Evolutionary conservation across 2,113 vertebrate species (phyloP), one percentile per base, ranked within the genome.

Genomic region (Hydropotes inermis): DNA sequence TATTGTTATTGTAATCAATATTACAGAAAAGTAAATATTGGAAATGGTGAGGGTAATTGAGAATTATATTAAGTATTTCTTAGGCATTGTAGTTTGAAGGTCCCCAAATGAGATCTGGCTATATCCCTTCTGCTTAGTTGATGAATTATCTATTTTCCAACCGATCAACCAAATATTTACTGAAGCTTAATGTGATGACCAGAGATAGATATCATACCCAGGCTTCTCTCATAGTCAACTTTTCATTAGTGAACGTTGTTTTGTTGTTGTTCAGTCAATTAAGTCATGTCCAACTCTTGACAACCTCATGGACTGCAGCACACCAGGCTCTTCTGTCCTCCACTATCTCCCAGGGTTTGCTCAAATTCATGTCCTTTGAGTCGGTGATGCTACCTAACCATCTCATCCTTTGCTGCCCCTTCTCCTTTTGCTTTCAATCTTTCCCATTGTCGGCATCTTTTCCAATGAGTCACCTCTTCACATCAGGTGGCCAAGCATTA

Each of bases 1-100:
- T 89, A 19, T 47, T 87, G 13, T 45, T 91, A 7, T 13, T 84
- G 12, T 79, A 50, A 50, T 15, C 85, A 61, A 0, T 70, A 61
- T 96, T 97, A 74, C 36, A 57, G 50, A 27, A 94, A 58, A 88
- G 87, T 81, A 86, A 86, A 60, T 96, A 30, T 43, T 79, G 2
- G 58, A 93, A 95, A 89, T 92, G 36, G 61, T 76, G 43, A 87
- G 90, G 74, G n/a, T 90, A 13, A 47, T 45, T 36, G 17, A 85
- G 87, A 98, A 89, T 89, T 57, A 33, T 87, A 57, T 78, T 52
- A 50, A 95, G 6, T 87, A 39, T 87, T 91, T 47, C 85, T 36
- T 84, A 76, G 57, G 58, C 39, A 21, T 43, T 61, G 45, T 52
- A 92, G 33, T 21, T 92, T 74, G 16, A 27, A 87, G 36, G 64